Evolutionary conservation across 30 jellyfish, hydroid and myxozoan species (phyloP), one percentile per base, ranked within the genome.

Genomic region (Aurelia aurita): DNA sequence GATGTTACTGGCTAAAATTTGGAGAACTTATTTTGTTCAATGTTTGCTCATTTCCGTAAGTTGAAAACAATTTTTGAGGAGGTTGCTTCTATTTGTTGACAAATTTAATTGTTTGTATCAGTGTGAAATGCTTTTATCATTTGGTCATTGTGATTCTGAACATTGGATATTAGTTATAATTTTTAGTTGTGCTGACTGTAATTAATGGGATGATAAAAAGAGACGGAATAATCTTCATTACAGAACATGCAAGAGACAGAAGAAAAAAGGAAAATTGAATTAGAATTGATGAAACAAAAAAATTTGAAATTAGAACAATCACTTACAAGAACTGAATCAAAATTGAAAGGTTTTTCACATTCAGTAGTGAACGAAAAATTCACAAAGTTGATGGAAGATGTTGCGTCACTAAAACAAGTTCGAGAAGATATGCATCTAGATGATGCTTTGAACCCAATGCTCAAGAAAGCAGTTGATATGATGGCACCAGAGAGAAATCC

Each of bases 361-460:
- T 28, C 81, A 9, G 47, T 44, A 0, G 76, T 83, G 12, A 43
- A 49, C 43, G 60, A 25, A 9, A 72, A 39, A 55, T 55, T 83
- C 35, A 19, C 21, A n/a, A 35, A 47, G 3, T 29, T 83, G 61
- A 35, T 23, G 3, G 81, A 71, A 2, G 79, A 83, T 28, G 74
- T 83, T 0, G 32, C 78, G 7, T 54, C 79, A 18, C 34, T 83
- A 57, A 69, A 71, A 64, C 28, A 61, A 11, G 55, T 83, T 1
- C 39, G 93, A 29, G 67, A 44, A 12, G 87, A 83, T 11, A 35
- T 83, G 72, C 35, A 75, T 58, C 3, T 83, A 34, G 87, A 59
- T 23, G 87, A 55, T 6, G 39, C 65, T 6, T 60, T 57, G 73
- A 34, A 22, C 51, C 80, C 87, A 23, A 46, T 49, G 1, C 54